Percentiles rank a stretch among this genome's conserved stretches.
Evolutionary conservation across 2,888 invertebrate species (phyloP).

Genomic region (Neoascia interrupta): DNA sequence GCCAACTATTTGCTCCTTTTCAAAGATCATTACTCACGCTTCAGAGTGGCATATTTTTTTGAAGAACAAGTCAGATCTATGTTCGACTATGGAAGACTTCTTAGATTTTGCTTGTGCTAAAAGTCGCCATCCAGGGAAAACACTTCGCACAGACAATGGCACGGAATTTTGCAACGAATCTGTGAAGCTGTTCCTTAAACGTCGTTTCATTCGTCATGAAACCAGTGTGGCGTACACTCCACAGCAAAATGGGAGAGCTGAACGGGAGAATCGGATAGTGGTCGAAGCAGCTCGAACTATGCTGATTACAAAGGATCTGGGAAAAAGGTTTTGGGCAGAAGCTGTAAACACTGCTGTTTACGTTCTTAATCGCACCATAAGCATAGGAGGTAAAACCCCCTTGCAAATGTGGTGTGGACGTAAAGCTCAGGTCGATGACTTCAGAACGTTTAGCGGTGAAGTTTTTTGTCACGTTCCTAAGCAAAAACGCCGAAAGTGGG

Average conservation of each 20-base stretch:
- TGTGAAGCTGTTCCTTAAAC: background rate
- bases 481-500: slow-evolving; percentile 3
- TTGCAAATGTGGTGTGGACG: background rate
- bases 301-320: background rate
- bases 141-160: background rate
- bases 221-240: slow-evolving; percentile 28
- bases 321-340: background rate
- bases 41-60: background rate
- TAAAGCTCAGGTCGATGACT: background rate
- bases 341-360: background rate
- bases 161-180: background rate
- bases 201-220: slow-evolving; percentile 5
- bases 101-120: too few relatives aligned
- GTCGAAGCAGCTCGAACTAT: slow-evolving; percentile 33
- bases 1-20: slow-evolving; percentile 50
- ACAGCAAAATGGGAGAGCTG: slow-evolving; percentile 36
- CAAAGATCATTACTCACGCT: slow-evolving; percentile 48
- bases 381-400: background rate
- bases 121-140: background rate
- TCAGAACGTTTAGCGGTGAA: slow-evolving; percentile 15
- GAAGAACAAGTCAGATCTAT: too few relatives aligned
- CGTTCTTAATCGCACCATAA: background rate
- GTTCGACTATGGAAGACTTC: too few relatives aligned
- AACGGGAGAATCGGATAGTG: slow-evolving; percentile 22
- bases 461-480: slow-evolving; percentile 16